A percentile compares a stretch with the other conserved stretches of the same genome.
phyloP scores from a whole-genome alignment of 1,140 invertebrate species.

The Philotrypesis tridentata region DNA sequence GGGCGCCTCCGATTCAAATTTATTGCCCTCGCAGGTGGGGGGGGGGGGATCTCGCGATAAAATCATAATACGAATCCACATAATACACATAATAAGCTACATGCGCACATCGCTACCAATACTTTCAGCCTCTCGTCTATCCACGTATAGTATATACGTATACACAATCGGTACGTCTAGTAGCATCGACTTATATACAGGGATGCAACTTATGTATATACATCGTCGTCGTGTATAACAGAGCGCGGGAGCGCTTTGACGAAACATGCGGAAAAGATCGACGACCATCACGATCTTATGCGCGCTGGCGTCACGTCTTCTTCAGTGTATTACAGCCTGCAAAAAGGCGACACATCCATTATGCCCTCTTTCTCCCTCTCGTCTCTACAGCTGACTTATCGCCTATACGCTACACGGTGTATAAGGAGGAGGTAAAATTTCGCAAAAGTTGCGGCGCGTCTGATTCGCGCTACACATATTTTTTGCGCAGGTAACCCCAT shows the following conservation, averaged over 20 bases:
- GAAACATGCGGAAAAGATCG: constrained; percentile 25
- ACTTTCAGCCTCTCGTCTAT: neutral
- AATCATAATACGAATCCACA: neutral
- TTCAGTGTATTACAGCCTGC: neutral
- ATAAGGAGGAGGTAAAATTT: too few species aligned
- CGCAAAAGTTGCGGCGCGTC: neutral
- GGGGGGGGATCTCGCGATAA: too few species aligned
- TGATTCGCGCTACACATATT: neutral
- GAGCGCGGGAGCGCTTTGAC: neutral
- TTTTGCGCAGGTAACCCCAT: too few species aligned
- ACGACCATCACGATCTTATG: constrained; percentile 25
- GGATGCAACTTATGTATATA: too few species aligned
- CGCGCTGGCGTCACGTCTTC: neutral
- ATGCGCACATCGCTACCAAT: neutral
- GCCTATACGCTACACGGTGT: neutral
- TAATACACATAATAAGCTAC: neutral
- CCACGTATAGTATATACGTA: too few species aligned
- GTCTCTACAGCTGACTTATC: neutral
- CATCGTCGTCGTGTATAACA: too few species aligned
- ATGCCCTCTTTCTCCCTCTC: too few species aligned
- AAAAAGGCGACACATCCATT: constrained; percentile 19
- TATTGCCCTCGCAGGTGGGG: neutral
- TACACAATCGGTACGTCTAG: too few species aligned
- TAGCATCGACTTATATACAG: too few species aligned
- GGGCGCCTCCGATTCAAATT: neutral